A percentile compares a stretch with the other conserved stretches of the same genome.
phyloP scores from a whole-genome alignment of 2,113 vertebrate genomes.

The Pterocles gutturalis region DNA sequence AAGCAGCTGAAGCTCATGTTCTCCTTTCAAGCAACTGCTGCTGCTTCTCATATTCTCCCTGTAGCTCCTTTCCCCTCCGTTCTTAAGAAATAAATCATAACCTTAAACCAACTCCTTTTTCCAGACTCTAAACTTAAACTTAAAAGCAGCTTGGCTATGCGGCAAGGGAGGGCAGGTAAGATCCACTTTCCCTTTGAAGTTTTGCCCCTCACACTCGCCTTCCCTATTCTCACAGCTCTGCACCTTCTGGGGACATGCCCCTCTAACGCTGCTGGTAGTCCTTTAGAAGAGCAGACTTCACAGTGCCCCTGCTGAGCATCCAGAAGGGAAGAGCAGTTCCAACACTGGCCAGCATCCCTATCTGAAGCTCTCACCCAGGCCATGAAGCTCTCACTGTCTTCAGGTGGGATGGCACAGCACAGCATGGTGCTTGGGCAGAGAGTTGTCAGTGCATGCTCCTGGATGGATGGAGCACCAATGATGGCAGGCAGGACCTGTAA shows the following conservation, averaged over 20 bases:
- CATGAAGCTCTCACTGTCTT: not conserved
- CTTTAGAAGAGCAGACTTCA: not conserved
- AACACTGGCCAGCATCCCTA: not conserved
- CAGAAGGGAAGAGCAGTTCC: not conserved
- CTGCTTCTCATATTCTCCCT: not conserved
- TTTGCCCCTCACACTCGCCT: not conserved
- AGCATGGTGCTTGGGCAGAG: not conserved
- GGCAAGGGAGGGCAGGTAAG: not conserved
- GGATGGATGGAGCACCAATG: rapidly evolving
- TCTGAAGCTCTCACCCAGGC: rapidly evolving
- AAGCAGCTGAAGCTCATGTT: not conserved
- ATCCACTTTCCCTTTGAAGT: not conserved
- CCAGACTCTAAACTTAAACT: not conserved
- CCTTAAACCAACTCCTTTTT: not conserved
- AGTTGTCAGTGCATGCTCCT: not conserved
- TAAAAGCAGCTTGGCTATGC: not conserved
- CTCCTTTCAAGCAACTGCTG: not conserved
- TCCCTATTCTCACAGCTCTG: not conserved
- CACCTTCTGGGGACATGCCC: not conserved
- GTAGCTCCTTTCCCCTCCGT: not conserved
- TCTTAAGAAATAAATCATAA: not conserved
- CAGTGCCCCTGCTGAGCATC: not conserved
- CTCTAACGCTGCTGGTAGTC: not conserved
- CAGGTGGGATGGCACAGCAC: not conserved
- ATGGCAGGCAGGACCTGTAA: not conserved